Percentiles rank a stretch among this genome's conserved stretches.
Evolutionary conservation across 2,888 invertebrate genomes (phyloP).

Genomic region (Caenorhabditis macrosperma): DNA sequence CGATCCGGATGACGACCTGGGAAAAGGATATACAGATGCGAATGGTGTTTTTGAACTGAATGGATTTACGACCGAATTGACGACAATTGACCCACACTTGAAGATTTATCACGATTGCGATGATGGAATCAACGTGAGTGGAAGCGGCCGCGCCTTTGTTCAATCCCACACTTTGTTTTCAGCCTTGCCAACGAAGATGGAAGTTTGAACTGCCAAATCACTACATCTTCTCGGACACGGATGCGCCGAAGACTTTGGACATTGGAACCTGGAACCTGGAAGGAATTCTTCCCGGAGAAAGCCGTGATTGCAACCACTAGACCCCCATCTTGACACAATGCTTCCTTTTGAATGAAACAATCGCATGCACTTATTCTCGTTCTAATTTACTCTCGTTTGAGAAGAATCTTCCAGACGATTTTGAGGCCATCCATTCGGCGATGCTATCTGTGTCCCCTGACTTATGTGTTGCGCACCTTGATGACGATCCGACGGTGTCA

Average conservation of each 20-base stretch:
- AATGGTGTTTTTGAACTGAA: constrained; percentile 74
- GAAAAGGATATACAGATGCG: constrained; percentile 71
- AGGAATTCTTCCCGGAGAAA: constrained; percentile 76
- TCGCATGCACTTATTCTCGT: neutral
- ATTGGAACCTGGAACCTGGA: constrained; percentile 80
- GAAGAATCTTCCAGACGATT: constrained; percentile 30
- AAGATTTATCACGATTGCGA: constrained; percentile 80
- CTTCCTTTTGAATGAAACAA: neutral
- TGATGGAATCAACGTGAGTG: constrained; percentile 76
- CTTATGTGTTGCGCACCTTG: constrained; percentile 29
- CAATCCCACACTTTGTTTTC: too few species aligned
- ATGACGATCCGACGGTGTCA: constrained; percentile 36
- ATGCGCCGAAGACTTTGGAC: constrained; percentile 66
- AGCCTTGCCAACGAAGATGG: constrained; percentile 80
- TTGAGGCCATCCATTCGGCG: constrained; percentile 41
- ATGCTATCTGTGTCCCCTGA: constrained; percentile 17
- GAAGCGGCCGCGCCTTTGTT: too few species aligned
- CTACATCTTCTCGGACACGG: constrained; percentile 69
- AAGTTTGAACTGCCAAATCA: constrained; percentile 80
- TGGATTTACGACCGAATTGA: constrained; percentile 75
- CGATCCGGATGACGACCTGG: constrained; percentile 78
- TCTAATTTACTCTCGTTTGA: constrained; percentile 4
- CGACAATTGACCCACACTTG: constrained; percentile 79
- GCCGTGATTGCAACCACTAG: constrained; percentile 79
- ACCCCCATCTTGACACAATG: neutral